Evolutionary conservation across 2,113 vertebrate species (phyloP).

Genomic region (Pygoscelis adeliae): DNA sequence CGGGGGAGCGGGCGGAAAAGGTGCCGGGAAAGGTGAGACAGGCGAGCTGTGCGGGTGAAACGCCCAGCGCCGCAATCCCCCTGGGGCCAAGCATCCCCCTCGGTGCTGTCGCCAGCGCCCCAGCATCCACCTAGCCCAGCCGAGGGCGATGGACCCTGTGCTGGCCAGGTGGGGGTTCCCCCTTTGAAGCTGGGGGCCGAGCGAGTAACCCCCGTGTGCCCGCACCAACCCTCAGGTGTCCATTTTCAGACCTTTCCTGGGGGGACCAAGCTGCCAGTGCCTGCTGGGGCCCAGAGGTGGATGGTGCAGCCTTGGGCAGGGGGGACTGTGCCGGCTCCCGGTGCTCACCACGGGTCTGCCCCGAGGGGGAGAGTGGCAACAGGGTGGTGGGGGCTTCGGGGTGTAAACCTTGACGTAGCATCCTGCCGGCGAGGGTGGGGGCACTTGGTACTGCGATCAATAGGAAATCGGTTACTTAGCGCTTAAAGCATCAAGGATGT

Average conservation of each 20-base stretch:
- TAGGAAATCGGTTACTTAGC: background rate
- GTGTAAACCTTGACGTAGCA: accelerated
- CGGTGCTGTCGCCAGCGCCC: accelerated
- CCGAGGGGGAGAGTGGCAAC: accelerated
- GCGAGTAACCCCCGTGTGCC: accelerated
- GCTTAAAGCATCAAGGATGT: background rate
- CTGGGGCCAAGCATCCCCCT: accelerated
- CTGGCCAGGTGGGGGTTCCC: accelerated
- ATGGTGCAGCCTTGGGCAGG: accelerated
- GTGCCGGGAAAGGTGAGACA: background rate
- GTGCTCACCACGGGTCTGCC: accelerated
- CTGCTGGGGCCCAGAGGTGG: accelerated
- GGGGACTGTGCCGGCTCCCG: accelerated
- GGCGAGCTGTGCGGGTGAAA: accelerated
- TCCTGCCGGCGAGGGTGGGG: accelerated
- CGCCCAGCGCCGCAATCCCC: accelerated
- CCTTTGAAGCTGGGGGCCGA: accelerated
- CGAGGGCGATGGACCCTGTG: accelerated
- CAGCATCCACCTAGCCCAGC: accelerated
- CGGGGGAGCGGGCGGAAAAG: accelerated
- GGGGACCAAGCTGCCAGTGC: background rate
- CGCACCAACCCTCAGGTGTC: accelerated
- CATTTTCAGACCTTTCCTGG: accelerated
- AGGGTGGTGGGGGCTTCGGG: accelerated
- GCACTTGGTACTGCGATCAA: accelerated